Evolutionary conservation across 2,113 vertebrate genomes (phyloP).

Genomic region (Rhynchopsitta pachyrhyncha): DNA sequence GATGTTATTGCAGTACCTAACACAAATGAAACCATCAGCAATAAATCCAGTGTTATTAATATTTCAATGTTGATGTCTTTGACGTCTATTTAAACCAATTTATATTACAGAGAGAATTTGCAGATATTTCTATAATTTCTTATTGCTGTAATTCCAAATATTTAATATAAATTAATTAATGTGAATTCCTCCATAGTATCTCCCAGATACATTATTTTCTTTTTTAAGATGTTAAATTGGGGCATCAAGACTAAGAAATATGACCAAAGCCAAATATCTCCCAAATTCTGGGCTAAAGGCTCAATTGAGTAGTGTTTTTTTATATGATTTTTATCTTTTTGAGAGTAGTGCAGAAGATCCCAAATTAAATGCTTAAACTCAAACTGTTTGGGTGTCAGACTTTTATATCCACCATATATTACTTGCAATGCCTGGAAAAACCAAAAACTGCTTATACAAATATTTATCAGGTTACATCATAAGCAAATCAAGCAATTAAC

Average conservation of each 20-base stretch:
- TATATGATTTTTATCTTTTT: neutral
- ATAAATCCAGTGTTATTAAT: neutral
- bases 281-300: neutral
- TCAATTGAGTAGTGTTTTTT: neutral
- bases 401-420: neutral
- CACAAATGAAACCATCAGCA: neutral
- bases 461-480: neutral
- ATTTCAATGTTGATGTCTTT: neutral
- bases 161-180: neutral
- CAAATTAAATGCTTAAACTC: neutral
- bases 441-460: neutral
- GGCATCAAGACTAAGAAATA: neutral
- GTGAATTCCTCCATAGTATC: neutral
- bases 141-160: neutral
- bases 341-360: neutral
- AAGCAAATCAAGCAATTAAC: neutral
- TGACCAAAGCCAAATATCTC: neutral
- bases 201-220: neutral
- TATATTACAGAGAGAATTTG: neutral
- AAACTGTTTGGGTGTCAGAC: neutral
- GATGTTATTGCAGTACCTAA: neutral
- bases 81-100: neutral
- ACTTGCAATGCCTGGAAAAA: neutral
- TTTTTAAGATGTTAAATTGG: neutral
- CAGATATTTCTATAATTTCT: neutral